Base-by-base conservation (phyloP, 2,888 invertebrate species). In the Amorpha juglandis region DNA sequence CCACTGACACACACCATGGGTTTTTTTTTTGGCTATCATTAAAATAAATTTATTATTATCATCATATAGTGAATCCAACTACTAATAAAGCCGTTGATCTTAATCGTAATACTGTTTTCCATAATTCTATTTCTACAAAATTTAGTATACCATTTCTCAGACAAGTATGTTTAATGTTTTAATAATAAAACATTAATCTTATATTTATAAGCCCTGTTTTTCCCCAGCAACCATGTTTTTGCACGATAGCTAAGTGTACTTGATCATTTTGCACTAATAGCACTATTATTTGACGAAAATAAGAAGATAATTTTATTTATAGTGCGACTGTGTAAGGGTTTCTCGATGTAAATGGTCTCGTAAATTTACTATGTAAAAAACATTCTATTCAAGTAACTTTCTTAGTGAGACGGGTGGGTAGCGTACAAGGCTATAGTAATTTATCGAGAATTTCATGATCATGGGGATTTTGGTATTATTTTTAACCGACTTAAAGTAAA, bases 211-310 rank as follows among this genome's bases (percentile, higher is more conserved):
- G 58, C 38, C 42, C 19, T 58, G 58, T 58, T 58, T 55, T 55
- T 38, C 9, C 42, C 4, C 12, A 58, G 55, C 14, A 19, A 50
- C 50, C 38, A 58, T 58, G 58, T 58, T 58, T 58, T 58, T 16
- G 42, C 19, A 58, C 9, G 6, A 58, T 11, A 58, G 42, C 19
- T 58, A 58, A 42, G 19, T 38, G 42, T 58, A 58, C 58, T 58
- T 58, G 42, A 58, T 58, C 58, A 58, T 42, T 58, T 58, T 42
- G 6, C 58, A 58, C 58, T 58, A 58, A 58, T 58, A 58, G 58
- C 58, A 38, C 42, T 42, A 58, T 58, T 58, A 58, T 58, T 58
- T 58, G 58, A 38, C 58, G 42, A 58, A 58, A 58, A 58, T 58
- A 58, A 58, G 58, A 58, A 58, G 16, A 58, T 58, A 38, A 21